phyloP scores from a whole-genome alignment of 2,113 vertebrate genomes.

The Tichodroma muraria region DNA sequence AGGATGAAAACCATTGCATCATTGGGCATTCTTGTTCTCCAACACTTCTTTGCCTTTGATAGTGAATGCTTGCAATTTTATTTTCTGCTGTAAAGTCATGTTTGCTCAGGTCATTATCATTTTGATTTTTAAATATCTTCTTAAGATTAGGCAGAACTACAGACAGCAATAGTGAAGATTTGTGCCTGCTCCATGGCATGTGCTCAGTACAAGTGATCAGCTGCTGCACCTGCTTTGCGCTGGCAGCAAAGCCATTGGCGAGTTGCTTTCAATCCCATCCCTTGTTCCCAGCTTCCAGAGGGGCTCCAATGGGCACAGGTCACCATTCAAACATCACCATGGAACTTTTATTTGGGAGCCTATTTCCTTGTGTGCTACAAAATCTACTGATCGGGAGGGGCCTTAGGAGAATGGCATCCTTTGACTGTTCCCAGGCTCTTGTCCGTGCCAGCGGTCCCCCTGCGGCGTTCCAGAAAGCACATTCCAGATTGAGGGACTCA shows the following conservation, averaged over 20 bases:
- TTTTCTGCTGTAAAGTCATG: slow-evolving; percentile 65
- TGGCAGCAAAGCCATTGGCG: background rate
- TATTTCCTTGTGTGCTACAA: background rate
- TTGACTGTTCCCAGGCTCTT: background rate
- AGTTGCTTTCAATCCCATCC: background rate
- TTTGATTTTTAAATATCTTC: slow-evolving; percentile 30
- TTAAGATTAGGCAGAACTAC: slow-evolving; percentile 12
- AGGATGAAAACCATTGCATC: slow-evolving; percentile 73
- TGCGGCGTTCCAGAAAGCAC: rapidly evolving
- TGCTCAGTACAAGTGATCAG: background rate
- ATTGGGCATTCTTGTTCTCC: slow-evolving; percentile 67
- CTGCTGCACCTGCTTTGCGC: background rate
- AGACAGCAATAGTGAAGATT: slow-evolving; percentile 45
- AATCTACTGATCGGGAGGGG: background rate
- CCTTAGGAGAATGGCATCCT: background rate
- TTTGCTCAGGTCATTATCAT: slow-evolving; percentile 61
- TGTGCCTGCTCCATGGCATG: slow-evolving; percentile 4
- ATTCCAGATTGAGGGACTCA: background rate
- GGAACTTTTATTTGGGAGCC: background rate
- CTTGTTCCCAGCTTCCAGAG: background rate
- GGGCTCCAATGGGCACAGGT: background rate
- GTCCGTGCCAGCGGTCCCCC: background rate
- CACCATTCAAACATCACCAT: background rate
- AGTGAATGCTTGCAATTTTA: slow-evolving; percentile 66
- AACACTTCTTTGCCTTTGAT: slow-evolving; percentile 58